Evolutionary conservation across 2,797 vertebrate species (phyloP), one percentile per base, ranked within the genome.

Genomic region (Chromis chromis): DNA sequence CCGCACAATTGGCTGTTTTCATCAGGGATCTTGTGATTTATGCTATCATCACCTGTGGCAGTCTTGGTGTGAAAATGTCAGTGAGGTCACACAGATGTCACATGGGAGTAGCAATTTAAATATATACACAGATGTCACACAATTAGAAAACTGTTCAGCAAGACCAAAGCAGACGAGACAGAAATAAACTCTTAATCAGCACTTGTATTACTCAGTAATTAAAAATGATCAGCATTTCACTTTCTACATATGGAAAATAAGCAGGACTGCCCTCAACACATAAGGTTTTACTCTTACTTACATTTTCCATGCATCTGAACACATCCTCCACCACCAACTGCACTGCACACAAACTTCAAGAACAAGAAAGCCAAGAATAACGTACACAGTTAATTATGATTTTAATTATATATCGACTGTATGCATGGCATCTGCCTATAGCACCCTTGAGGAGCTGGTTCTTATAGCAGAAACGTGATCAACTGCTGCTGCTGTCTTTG

Each of bases 1-100:
- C 61, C 58, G 61, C 57, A 82, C 79, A 90, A 74, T 86, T 75
- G 81, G 59, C 42, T 17, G 24, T 78, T 78, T 82, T 76, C 77
- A 84, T 75, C 40, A 12, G 79, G 70, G 76, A 78, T 77, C 28
- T 65, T 46, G 70, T 79, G 66, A 81, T 76, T 77, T 70, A 49
- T 70, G 58, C 56, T 53, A 25, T 78, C 48, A 70, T 77, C 53
- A 60, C 60, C 28, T 5, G 13, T 50, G 16, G 17, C 42, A 73
- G n/a, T 65, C 10, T 54, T 53, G 5, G 49, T 62, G 5, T 55
- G 42, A 76, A 25, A 73, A 70, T 58, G 59, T 77, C 14, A 46
- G 8, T 19, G 53, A 54, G 44, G 25, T 53, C 74, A 59, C 21
- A 24, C 46, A 53, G 46, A 49, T 49, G n/a, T 49, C 7, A 21